Base-by-base conservation (phyloP, 2,797 vertebrate genomes). In the Chelon labrosus region DNA sequence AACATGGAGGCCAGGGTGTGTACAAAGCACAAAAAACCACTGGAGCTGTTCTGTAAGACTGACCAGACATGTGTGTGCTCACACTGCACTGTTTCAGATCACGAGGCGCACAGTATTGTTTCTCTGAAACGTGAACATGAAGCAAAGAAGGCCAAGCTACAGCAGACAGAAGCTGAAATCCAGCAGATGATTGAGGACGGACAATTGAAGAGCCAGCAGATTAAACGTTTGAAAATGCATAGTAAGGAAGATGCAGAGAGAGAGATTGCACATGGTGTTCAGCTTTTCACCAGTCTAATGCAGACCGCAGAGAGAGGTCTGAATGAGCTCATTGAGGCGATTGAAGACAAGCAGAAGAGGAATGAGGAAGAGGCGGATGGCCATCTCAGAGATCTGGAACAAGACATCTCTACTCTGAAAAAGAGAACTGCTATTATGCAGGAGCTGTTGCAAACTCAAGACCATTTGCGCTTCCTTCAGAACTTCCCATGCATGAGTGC, bases 391-490 rank as follows among this genome's bases (percentile, higher is more conserved):
- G 61, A 77, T 10, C 67, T 71, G 49, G 55, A 77, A 27, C 0
- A 38, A 1, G 75, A 70, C 0, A 47, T 71, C 22, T 70, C 70
- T 35, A 31, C 8, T 0, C 47, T 70, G 66, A 59, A 2, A 2
- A 59, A 16, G 20, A 65, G 37, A n/a, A 13, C 8, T 5, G 11
- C 60, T 41, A 54, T 65, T 31, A 1, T 76, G 51, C 0, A 44
- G 58, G n/a, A 38, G 58, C 37, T 68, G 44, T 44, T 14, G 11
- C 44, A 8, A 6, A 56, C 58, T 51, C 13, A 62, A 20, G 58
- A 68, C 73, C 49, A 75, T n/a, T 44, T 75, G 22, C 20, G 35
- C 13, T 20, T 75, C 46, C 58, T 75, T 44, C 65, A 56, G 37
- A 61, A 17, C 25, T 11, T 62, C 44, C 22, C 49, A 5, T 3